phyloP scores from a whole-genome alignment of 2,888 invertebrate species.

The Volucella bombylans region DNA sequence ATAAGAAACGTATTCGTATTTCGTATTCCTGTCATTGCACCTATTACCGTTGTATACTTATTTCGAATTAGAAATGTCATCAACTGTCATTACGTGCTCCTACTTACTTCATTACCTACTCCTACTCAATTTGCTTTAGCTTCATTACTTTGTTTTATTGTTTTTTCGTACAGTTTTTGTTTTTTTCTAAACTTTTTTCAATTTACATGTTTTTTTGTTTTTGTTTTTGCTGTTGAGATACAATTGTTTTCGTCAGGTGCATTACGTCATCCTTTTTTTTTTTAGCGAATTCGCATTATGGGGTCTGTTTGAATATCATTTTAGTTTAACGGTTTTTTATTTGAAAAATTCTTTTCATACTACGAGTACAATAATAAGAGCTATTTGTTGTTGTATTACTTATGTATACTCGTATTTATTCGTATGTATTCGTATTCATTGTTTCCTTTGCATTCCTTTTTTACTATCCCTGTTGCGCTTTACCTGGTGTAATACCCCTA shows the following conservation, averaged over 20 bases:
- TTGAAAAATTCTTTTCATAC: slow-evolving; percentile 5
- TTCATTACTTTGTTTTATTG: background rate
- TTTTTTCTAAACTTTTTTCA: slow-evolving; percentile 11
- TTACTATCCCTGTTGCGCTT: slow-evolving; percentile 6
- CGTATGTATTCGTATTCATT: background rate
- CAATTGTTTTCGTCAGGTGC: slow-evolving; percentile 18
- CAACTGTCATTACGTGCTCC: slow-evolving; percentile 26
- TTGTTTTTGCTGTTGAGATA: background rate
- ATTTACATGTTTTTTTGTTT: background rate
- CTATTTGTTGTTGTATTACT: background rate
- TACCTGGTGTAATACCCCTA: slow-evolving; percentile 15
- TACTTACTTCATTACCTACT: slow-evolving; percentile 30
- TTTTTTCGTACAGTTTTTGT: too few relatives aligned
- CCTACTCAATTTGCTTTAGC: slow-evolving; percentile 40
- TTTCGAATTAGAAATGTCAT: slow-evolving; percentile 24
- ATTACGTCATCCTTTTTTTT: slow-evolving; percentile 50
- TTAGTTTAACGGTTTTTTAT: slow-evolving; percentile 7
- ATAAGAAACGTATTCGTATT: slow-evolving; percentile 9
- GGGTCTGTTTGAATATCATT: background rate
- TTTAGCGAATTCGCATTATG: slow-evolving; percentile 24
- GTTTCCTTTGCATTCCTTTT: background rate
- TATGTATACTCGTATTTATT: slow-evolving; percentile 3
- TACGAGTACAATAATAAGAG: too few relatives aligned
- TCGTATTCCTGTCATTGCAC: slow-evolving; percentile 15
- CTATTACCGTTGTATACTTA: slow-evolving; percentile 12